These are phyloP conservation scores for Eufriesea mexicana DNA, from an alignment of 1,140 invertebrate species.

Conservation along the genomic window DNA sequence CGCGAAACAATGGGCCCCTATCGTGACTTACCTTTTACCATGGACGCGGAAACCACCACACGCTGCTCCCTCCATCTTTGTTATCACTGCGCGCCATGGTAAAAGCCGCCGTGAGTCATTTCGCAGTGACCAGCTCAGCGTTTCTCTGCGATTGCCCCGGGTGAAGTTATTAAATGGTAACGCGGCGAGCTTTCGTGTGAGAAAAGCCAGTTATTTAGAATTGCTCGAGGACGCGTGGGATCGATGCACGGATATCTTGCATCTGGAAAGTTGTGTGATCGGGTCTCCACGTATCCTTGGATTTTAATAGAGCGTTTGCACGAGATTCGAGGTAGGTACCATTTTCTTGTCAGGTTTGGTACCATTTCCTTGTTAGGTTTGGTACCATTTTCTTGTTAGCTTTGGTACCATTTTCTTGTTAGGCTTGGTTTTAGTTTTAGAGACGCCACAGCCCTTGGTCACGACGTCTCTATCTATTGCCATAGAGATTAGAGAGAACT, in stretches of 20 bases:
- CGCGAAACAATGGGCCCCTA: constrained; percentile 54
- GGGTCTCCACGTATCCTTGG: not conserved
- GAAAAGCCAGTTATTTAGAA: not conserved
- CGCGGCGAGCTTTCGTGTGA: not conserved
- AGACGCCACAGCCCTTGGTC: no score
- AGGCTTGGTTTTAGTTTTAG: no score
- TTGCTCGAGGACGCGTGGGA: not conserved
- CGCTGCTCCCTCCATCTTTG: not conserved
- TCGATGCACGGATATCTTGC: no score
- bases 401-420: no score
- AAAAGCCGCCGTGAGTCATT: constrained; percentile 27
- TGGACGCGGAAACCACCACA: constrained; percentile 48
- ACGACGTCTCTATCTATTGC: no score
- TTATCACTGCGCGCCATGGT: constrained; percentile 22
- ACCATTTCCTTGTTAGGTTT: no score
- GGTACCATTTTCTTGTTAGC: no score
- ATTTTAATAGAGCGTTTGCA: not conserved
- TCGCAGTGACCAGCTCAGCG: not conserved
- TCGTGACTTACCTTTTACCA: constrained; percentile 62
- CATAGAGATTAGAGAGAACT: no score
- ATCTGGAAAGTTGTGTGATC: not conserved
- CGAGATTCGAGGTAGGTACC: no score
- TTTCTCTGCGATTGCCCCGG: not conserved
- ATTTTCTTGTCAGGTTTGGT: no score
- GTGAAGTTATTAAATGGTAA: constrained; percentile 20